These are phyloP conservation scores for Anaspis maculata DNA, from an alignment of 2,888 invertebrate species.

Conservation along the genomic window DNA sequence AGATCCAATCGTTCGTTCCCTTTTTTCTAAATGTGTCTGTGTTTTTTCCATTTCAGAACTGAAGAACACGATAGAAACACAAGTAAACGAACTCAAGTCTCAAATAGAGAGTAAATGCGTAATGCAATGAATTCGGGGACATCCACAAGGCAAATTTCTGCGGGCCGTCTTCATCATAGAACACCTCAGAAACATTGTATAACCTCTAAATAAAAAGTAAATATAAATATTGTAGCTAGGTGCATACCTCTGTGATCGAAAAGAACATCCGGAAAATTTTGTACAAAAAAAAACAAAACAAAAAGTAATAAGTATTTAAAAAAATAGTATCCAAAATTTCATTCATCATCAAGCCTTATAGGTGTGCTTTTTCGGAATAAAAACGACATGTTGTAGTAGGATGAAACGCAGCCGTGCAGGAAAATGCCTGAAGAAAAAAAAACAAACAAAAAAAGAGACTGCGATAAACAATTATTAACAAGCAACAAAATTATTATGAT, in stretches of 20 bases:
- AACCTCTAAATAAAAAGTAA: slow-evolving; percentile 4
- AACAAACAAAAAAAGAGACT: slow-evolving; percentile 39
- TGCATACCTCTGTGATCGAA: slow-evolving; percentile 17
- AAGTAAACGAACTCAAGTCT: slow-evolving; percentile 93
- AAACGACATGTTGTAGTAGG: slow-evolving; percentile 6
- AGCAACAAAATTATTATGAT: slow-evolving; percentile 43
- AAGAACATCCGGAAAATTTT: no score
- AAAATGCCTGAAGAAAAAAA: slow-evolving; percentile 24
- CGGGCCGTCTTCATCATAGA: slow-evolving; percentile 28
- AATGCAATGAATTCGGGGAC: slow-evolving; percentile 71
- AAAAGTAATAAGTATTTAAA: no score
- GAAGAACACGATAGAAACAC: slow-evolving; percentile 95
- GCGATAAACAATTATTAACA: slow-evolving; percentile 44
- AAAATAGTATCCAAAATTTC: not conserved
- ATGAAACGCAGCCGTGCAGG: slow-evolving; percentile 25
- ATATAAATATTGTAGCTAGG: slow-evolving; percentile 9
- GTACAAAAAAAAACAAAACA: no score
- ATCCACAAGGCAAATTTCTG: slow-evolving; percentile 39
- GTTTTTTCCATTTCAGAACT: slow-evolving; percentile 60
- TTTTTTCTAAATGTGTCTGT: slow-evolving; percentile 16
- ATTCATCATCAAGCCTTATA: no score
- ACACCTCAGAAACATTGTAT: slow-evolving; percentile 14
- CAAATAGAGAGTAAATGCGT: slow-evolving; percentile 95
- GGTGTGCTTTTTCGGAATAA: no score
- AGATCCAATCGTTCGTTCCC: no score